Base-by-base conservation (phyloP, 2,113 vertebrate species). In the Prolemur simus region DNA sequence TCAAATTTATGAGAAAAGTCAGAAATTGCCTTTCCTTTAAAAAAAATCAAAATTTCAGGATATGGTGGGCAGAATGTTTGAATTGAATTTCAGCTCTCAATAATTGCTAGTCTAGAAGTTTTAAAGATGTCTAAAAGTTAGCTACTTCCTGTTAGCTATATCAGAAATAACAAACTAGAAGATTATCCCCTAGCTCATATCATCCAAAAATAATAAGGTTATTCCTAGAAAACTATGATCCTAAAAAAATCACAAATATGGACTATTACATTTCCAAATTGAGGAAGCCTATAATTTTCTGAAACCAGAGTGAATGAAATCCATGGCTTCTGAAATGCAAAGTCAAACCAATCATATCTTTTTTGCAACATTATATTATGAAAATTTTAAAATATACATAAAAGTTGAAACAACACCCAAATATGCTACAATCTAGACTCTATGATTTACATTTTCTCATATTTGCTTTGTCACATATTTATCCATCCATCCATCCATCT, bases 1-100 rank as follows among this genome's bases (percentile, higher is more conserved):
- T 98, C 98, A 95, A 97, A 98, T 98, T 97, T 97, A 97, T 97
- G 89, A 97, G 96, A 92, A 90, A 90, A 98, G 98, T 92, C 94
- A 98, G 98, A 98, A 98, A 97, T 81, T 96, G 95, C 21, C n/a
- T 96, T 98, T 89, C 93, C 78, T 96, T 83, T 89, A 77, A 93
- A 47, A 89, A 97, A 97, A 68, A 97, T 96, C 60, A 96, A 97
- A 98, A 98, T 95, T 82, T 97, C 97, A 93, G 52, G 52, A 97
- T 98, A 98, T 98, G 97, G n/a, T 92, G 84, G 82, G 71, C 74
- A 95, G 95, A 92, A 97, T 95, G 87, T 87, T 97, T 92, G 96
- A 96, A 52, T 98, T 97, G 90, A 97, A 98, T 98, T 98, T 98
- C 94, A 10, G 6, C 49, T 93, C 96, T 97, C 97, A 96, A 93